Percentiles rank a stretch among this genome's conserved stretches.
These are phyloP conservation scores for Ectemnius cavifrons DNA, from an alignment of 2,888 invertebrate genomes.

Conservation along the genomic window DNA sequence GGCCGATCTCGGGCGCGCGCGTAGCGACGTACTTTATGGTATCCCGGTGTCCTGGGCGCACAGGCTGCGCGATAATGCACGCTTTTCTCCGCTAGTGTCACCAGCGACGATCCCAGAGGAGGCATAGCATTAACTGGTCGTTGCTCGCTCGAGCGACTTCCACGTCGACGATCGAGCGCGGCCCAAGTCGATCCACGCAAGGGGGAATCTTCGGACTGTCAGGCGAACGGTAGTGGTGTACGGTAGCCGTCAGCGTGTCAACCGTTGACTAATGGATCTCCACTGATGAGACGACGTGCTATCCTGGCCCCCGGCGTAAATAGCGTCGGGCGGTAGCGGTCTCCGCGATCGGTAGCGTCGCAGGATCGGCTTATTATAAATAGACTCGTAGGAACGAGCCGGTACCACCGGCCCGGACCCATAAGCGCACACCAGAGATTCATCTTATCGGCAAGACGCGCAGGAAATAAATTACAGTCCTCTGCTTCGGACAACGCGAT, in stretches of 20 bases:
- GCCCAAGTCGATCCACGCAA: slow-evolving; percentile 18
- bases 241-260: slow-evolving; percentile 67
- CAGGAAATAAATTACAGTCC: slow-evolving; percentile 56
- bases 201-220: slow-evolving; percentile 56
- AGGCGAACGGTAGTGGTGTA: slow-evolving; percentile 56
- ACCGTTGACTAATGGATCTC: slow-evolving; percentile 70
- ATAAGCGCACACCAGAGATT: slow-evolving; percentile 53
- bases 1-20: slow-evolving; percentile 52
- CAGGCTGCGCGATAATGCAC: slow-evolving; percentile 61
- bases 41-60: slow-evolving; percentile 38
- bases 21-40: slow-evolving; percentile 52
- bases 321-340: slow-evolving; percentile 49
- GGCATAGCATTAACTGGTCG: slow-evolving; percentile 72
- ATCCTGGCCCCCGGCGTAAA: slow-evolving; percentile 51
- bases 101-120: slow-evolving; percentile 44
- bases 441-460: slow-evolving; percentile 59
- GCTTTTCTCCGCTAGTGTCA: slow-evolving; percentile 60
- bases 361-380: slow-evolving; percentile 66
- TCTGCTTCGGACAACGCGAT: slow-evolving; percentile 48
- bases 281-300: slow-evolving; percentile 64
- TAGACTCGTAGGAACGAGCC: slow-evolving; percentile 59
- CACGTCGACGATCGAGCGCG: neutral
- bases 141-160: slow-evolving; percentile 58
- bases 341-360: slow-evolving; percentile 53
- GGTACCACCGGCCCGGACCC: slow-evolving; percentile 29